Base-by-base conservation (phyloP, 2,797 vertebrate genomes). In the Spondyliosoma cantharus region DNA sequence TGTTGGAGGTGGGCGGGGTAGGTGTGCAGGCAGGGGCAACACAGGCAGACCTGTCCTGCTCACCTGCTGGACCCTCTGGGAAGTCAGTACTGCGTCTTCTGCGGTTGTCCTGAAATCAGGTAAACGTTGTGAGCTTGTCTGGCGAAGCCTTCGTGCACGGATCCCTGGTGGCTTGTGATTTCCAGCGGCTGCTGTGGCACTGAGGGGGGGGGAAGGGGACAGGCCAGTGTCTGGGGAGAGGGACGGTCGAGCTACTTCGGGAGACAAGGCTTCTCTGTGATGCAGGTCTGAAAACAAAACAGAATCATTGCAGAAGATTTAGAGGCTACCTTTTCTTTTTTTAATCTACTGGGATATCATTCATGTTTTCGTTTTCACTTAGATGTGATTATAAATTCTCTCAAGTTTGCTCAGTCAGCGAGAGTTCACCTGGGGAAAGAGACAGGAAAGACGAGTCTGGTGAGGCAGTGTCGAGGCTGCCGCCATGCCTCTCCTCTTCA, bases 171-270 rank as follows among this genome's bases (percentile, higher is more conserved):
- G 76, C 78, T 79, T 93, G 17, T 24, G 69, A 45, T 78, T 50
- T 57, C 56, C 78, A 70, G 89, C 46, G 49, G 85, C 59, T 45
- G 61, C 45, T 68, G 63, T 43, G 15, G 5, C 76, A 14, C 62
- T 68, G 62, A 86, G 80, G 48, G 94, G 92, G 61, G 95, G 95
- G 9, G 87, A 93, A 15, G 95, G 95, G 29, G 63, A 85, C 81
- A 93, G 91, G 1, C 90, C 87, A 57, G 92, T 87, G 53, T 91
- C 93, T 3, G 94, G 92, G 53, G 85, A 89, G 70, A 93, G 79
- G 16, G 79, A 89, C 15, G 87, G 75, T 24, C 45, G 84, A 74
- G 89, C 67, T 19, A 84, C 8, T 8, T 91, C 89, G 0, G 83
- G 72, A 16, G 78, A 89, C 7, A 62, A 50, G 27, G 65, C 60